phyloP scores from a whole-genome alignment of 2,888 invertebrate species.

The Halocaridina rubra region DNA sequence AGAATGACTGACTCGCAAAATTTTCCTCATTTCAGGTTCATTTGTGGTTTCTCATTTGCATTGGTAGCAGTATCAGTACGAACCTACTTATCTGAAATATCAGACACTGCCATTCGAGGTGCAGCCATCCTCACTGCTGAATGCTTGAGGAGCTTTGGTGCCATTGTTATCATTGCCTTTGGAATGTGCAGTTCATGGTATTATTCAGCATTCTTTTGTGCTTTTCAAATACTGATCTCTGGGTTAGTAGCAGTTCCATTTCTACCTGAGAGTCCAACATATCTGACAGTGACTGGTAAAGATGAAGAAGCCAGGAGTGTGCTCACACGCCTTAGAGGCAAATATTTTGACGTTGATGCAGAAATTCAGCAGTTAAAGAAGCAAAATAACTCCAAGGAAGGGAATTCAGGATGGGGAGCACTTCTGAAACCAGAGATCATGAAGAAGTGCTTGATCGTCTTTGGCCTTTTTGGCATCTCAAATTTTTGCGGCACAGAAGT shows the following conservation, averaged over 20 bases:
- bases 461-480: neutral
- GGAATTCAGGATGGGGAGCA: neutral
- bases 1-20: neutral
- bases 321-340: slow-evolving; percentile 3
- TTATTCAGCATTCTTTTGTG: neutral
- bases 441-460: neutral
- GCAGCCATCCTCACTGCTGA: neutral
- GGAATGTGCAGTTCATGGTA: slow-evolving; percentile 16
- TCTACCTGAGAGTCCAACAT: slow-evolving; percentile 46
- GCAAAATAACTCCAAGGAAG: neutral
- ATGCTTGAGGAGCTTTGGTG: slow-evolving; percentile 6
- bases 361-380: slow-evolving; percentile 3
- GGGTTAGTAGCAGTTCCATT: slow-evolving; percentile 1
- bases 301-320: slow-evolving; percentile 7
- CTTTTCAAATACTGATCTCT: neutral
- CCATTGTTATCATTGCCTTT: neutral
- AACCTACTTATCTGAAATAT: slow-evolving; percentile 12
- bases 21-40: neutral
- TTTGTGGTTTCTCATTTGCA: neutral
- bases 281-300: slow-evolving; percentile 12
- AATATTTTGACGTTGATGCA: neutral
- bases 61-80: neutral
- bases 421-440: neutral
- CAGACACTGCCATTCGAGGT: slow-evolving; percentile 27
- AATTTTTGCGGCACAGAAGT: slow-evolving; percentile 16